These are phyloP conservation scores for Terrapene triunguis DNA, from an alignment of 2,113 vertebrate genomes.

Conservation along the genomic window DNA sequence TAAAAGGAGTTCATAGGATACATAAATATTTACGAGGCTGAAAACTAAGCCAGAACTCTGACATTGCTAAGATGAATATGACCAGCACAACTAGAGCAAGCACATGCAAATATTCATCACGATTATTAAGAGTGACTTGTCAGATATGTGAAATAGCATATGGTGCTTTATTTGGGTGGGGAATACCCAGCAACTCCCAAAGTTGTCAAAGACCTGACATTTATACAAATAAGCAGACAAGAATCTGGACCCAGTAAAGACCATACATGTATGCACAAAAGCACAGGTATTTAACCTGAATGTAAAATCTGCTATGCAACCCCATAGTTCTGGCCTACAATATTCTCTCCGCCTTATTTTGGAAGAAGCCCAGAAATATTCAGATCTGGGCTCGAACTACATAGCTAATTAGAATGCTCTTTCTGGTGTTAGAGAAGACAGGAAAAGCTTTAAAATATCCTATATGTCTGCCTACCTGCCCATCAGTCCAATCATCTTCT, in stretches of 20 bases:
- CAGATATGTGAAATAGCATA: conserved; percentile 56
- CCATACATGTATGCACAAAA: conserved; percentile 35
- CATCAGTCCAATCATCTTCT: background rate
- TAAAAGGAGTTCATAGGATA: background rate
- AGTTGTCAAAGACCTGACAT: conserved; percentile 2
- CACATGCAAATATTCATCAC: conserved; percentile 38
- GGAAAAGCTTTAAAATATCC: background rate
- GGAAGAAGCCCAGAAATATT: conserved; percentile 5
- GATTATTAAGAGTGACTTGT: conserved; percentile 60
- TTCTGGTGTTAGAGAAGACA: background rate
- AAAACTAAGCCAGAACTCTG: conserved; percentile 25
- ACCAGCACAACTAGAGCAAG: conserved; percentile 19
- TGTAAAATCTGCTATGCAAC: conserved; percentile 13
- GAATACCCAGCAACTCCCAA: conserved; percentile 44
- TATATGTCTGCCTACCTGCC: background rate
- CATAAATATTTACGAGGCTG: conserved; percentile 40
- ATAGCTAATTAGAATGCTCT: background rate
- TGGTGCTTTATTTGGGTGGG: conserved; percentile 37
- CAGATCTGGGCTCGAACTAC: background rate
- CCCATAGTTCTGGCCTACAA: background rate
- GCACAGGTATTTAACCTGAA: conserved; percentile 37
- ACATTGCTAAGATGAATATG: conserved; percentile 1
- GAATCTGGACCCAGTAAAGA: conserved; percentile 39
- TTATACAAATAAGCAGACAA: conserved; percentile 34
- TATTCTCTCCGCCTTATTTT: background rate